Base-by-base conservation (phyloP, 2,113 vertebrate genomes). In the Oenanthe melanoleuca region DNA sequence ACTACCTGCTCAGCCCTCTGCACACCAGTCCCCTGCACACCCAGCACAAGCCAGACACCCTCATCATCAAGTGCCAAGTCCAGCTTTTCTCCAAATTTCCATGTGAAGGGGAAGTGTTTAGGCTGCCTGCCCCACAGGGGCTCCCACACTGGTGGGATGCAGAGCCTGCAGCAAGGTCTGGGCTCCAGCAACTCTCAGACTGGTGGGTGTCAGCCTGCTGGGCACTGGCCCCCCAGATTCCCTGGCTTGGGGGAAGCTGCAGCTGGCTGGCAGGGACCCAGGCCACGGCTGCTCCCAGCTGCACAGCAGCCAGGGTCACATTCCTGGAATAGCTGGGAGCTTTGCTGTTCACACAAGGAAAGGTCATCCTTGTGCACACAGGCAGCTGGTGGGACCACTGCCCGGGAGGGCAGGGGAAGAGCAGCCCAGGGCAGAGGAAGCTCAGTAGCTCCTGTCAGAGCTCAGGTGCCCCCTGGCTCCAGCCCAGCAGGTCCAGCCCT, bases 241-340 rank as follows among this genome's bases (percentile, higher is more conserved):
- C 22, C 25, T 8, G 1, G 31, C 49, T 1, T 0, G 53, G 15
- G 37, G 28, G 4, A 83, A 45, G 47, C 71, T 93, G 88, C 95
- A 95, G 95, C 92, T 96, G 93, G 90, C 74, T 95, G 92, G 95
- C 92, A 72, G 25, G 28, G 71, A 69, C 66, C 26, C 86, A 70
- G 60, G 67, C 79, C 26, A 11, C 1, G 64, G 79, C 86, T 14
- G 2, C 44, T 87, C 75, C 75, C 92, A 94, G 93, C 81, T 80
- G 81, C 84, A 49, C 17, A 11, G 79, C 74, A 60, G 88, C 87
- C 93, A 95, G 93, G 86, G 94, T 93, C 84, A 95, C 94, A 95
- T 95, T 96, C 96, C 83, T 80, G 70, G 78, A n/a, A 95, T 95
- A 85, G 86, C 86, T 96, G 80, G n/a, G 77, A 75, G 86, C 83